Base-by-base conservation (phyloP, 2,888 invertebrate species). In the Orthosia incerta region DNA sequence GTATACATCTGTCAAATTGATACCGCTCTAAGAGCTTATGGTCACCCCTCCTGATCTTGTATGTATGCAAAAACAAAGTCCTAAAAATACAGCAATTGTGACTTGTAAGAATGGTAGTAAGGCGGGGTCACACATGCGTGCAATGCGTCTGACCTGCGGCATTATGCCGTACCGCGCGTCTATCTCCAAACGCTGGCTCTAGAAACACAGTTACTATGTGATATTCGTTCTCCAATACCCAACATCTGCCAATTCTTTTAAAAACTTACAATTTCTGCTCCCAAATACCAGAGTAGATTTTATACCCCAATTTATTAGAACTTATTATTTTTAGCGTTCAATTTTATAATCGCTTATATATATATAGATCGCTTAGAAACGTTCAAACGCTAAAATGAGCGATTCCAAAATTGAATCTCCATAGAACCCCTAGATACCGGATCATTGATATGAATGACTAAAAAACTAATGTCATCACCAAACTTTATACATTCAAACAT, bases 151-250 rank as follows among this genome's bases (percentile, higher is more conserved):
- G 97, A 98, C 98, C 98, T 98, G 98, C 96, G 97, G 97, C 97
- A 97, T 96, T 94, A 97, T 96, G 97, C 98, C 98, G 97, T 98
- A 98, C 95, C 98, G 98, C 96, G 98, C 98, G 97, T 98, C 98
- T 97, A 98, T 98, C 97, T 98, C 98, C 96, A 98, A 97, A 94
- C 98, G 98, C 97, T 98, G 98, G 97, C 97, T 98, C 98, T 98
- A 98, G 93, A 98, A 97, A 94, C 89, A 94, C 88, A 91, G 76
- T 79, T 72, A 84, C 76, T 74, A 79, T 75, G 74, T 71, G 65
- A 83, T 73, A 75, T 64, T 75, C 61, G 66, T 59, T 74, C 62
- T 72, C n/a, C 23, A 50, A 83, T 71, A 66, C 71, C 64, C 84
- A 68, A 61, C 9, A 59, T 16, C 39, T 23, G 60, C 74, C 80